phyloP scores from a whole-genome alignment of 2,113 vertebrate genomes.

The Platanista minor region DNA sequence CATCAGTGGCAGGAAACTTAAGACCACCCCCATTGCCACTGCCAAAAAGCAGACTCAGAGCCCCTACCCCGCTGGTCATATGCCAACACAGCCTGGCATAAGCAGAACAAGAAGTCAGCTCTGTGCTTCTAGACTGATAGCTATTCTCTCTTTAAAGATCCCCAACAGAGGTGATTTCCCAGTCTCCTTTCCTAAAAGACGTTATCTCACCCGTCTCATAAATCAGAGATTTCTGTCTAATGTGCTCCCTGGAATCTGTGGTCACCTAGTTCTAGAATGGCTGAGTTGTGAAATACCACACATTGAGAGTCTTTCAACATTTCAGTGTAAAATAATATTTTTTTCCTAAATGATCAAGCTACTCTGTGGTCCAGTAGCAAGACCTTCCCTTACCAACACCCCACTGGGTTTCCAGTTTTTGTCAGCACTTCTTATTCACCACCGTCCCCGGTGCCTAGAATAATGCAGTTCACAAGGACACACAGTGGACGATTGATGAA shows the following conservation, averaged over 20 bases:
- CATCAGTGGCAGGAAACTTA: neutral
- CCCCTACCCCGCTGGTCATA: accelerated
- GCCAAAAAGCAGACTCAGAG: neutral
- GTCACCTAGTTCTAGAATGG: neutral
- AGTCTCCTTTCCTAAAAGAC: neutral
- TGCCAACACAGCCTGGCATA: neutral
- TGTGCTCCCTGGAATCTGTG: neutral
- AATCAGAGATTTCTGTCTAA: neutral
- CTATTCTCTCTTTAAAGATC: neutral
- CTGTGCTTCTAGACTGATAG: neutral
- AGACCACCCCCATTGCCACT: neutral
- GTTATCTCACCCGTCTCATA: neutral
- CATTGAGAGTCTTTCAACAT: neutral
- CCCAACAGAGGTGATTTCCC: neutral
- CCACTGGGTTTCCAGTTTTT: neutral
- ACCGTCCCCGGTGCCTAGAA: neutral
- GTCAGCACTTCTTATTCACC: neutral
- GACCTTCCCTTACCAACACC: neutral
- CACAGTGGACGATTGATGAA: neutral
- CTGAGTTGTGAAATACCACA: neutral
- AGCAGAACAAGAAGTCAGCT: neutral
- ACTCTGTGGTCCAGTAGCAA: neutral
- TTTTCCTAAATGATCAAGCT: neutral
- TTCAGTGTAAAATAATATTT: neutral
- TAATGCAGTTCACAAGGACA: accelerated